Evolutionary conservation across 2,797 vertebrate genomes (phyloP), one percentile per base, ranked within the genome.

Genomic region (Columba guinea): DNA sequence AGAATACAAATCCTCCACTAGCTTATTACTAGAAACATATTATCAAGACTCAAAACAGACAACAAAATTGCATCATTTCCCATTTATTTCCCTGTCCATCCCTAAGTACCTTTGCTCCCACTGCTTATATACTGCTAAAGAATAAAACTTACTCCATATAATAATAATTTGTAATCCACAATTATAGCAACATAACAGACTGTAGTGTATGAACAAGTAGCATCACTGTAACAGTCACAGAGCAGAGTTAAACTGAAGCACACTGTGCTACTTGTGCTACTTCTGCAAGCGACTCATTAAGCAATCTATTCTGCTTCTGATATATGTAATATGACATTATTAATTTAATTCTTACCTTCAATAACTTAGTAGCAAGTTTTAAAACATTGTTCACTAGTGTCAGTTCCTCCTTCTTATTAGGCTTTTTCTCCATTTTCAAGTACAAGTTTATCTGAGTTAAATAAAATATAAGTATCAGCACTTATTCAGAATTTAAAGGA

Each of bases 401-500:
- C 94, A 99, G 98, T 93, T 99, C 99, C 84, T 99, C 99, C 89
- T 99, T 99, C 98, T 99, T 99, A 97, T 99, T 99, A 90, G 99
- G 99, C 95, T 99, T 99, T 98, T 99, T 99, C 98, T 99, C 99
- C 99, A 99, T 99, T 98, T 99, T 99, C 98, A 99, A 99, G 97
- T 99, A 99, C 96, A 99, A 96, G 96, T 99, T 99, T 97, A 99
- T 99, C 99, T 99, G 86, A 95, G 92, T 37, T 78, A 86, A 89
- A 84, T 30, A 71, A 88, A 94, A 59, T 13, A 81, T 1, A 5
- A 89, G 22, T 16, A 69, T 84, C 75, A 87, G 4, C 23, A 60
- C 10, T 60, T 84, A 52, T 13, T 64, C 51, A 53, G 41, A 93
- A 87, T 78, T 75, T 30, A 82, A 51, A 89, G 7, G 19, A 82